Conservation (phyloP, 2,888 invertebrate genomes). For the Lepidonotus clava region DNA sequence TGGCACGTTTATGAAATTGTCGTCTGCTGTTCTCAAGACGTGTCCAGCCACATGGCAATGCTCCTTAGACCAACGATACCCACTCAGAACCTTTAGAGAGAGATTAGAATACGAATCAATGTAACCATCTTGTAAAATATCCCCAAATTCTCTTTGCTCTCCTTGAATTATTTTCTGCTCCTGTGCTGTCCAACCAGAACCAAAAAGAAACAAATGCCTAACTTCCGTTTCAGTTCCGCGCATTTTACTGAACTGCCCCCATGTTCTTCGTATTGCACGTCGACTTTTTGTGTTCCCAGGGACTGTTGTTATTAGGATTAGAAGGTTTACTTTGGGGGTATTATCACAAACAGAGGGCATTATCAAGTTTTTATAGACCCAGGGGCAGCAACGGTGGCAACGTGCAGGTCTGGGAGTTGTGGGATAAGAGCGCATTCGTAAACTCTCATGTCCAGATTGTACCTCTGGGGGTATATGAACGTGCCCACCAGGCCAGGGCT, state of each 20-base stretch:
- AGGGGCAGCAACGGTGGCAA: neutral
- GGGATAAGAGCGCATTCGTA: neutral
- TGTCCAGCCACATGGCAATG: neutral
- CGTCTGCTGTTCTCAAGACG: constrained; percentile 3
- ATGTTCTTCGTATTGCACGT: neutral
- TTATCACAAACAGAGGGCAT: neutral
- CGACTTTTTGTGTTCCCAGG: neutral
- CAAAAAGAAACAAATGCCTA: neutral
- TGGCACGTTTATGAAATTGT: constrained; percentile 19
- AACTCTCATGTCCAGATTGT: neutral
- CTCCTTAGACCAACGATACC: neutral
- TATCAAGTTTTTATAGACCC: neutral
- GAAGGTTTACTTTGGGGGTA: neutral
- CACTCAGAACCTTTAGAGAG: neutral
- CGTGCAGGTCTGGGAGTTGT: neutral
- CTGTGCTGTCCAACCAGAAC: neutral
- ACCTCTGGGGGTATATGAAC: neutral
- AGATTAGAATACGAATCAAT: neutral
- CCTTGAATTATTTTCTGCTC: neutral
- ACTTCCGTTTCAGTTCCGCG: neutral
- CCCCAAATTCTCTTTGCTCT: neutral
- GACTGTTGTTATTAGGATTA: neutral
- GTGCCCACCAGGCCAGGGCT: neutral
- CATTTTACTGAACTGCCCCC: neutral
- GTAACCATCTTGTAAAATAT: neutral